Evolutionary conservation across 2,888 invertebrate genomes (phyloP), one percentile per base, ranked within the genome.

Genomic region (Marronus borbonicus): DNA sequence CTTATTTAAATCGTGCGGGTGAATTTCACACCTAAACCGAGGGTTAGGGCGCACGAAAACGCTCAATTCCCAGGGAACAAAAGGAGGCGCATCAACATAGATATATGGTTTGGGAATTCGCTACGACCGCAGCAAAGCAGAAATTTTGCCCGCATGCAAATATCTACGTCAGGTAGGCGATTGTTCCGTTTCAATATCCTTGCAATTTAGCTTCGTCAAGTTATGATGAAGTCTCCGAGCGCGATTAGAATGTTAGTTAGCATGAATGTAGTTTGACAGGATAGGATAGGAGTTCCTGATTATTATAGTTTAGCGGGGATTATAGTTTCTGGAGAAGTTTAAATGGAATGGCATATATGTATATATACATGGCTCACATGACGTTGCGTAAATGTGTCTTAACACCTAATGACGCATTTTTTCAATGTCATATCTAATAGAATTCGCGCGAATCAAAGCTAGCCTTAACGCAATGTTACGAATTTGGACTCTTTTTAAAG

Each of bases 151-250:
- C 55, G 55, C 52, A 70, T 70, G 70, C 58, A 70, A 70, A 70
- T 70, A 58, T 55, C 8, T 55, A 58, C 10, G 20, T 58, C n/a
- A 12, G 52, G n/a, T 52, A 70, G 20, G 20, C 58, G 70, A 70
- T 70, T 55, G 70, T 70, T 58, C 52, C 58, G 70, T 58, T 70
- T 70, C 70, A 58, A 70, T 70, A 70, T 70, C 39, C 70, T 58
- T 70, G 55, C 70, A 70, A 70, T 70, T 70, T 55, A 20, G 36
- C 36, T 17, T 58, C 31, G 31, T 39, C 20, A 55, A 39, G 55
- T 36, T 55, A 70, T 55, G 58, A 17, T 7, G 70, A 39, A 70
- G 24, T 12, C 55, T 17, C 5, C 20, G 55, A 5, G 20, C 55
- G 1, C 20, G 55, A 20, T 58, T 58, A 24, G 55, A 20, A 58